Percentiles rank a stretch among this genome's conserved stretches.
phyloP scores from a whole-genome alignment of 2,113 vertebrate species.

The Lontra canadensis region DNA sequence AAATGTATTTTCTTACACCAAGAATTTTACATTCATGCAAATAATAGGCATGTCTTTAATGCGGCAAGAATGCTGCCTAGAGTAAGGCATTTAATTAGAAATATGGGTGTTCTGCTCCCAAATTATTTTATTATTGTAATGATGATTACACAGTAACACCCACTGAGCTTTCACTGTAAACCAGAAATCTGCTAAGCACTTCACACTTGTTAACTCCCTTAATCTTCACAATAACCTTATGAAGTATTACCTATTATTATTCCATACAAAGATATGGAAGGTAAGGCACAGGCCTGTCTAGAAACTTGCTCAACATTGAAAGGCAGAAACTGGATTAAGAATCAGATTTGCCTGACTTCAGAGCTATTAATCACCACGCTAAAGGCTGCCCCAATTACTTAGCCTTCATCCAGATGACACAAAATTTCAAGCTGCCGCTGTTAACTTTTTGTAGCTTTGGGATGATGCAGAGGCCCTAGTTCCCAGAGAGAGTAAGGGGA shows the following conservation, averaged over 20 bases:
- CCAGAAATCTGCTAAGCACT: not conserved
- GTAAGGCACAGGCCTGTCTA: not conserved
- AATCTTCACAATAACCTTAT: not conserved
- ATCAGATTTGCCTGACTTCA: not conserved
- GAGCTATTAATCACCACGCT: not conserved
- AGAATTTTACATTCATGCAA: not conserved
- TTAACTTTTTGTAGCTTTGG: not conserved
- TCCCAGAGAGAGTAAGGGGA: not conserved
- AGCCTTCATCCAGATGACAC: not conserved
- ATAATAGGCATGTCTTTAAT: not conserved
- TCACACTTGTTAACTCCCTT: not conserved
- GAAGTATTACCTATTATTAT: not conserved
- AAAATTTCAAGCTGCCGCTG: not conserved
- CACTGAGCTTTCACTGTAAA: not conserved
- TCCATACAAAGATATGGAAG: not conserved
- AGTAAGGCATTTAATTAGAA: conserved; percentile 21
- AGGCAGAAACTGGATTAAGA: not conserved
- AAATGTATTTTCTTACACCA: not conserved
- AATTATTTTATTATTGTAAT: conserved; percentile 40
- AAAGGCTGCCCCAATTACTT: not conserved
- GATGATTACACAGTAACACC: not conserved
- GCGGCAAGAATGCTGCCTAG: not conserved
- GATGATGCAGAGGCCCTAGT: not conserved
- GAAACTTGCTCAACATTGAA: not conserved
- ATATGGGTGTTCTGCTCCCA: not conserved